Base-by-base conservation (phyloP, 2,888 invertebrate species). In the Tuberolachnus salignus region DNA sequence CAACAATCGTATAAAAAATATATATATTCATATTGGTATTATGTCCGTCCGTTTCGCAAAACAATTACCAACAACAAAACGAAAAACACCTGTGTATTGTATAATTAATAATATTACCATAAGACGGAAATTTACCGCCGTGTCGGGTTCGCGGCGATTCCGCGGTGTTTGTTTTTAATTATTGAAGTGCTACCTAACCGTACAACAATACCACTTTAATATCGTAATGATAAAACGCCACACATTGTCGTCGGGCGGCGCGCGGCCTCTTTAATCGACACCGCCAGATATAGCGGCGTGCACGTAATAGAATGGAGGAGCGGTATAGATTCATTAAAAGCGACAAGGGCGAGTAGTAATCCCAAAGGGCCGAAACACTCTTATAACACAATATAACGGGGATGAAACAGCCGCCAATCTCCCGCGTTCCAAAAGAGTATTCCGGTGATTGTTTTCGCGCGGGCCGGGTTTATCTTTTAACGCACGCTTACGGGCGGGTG, bases 291-390 rank as follows among this genome's bases (percentile, higher is more conserved):
- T 34, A 6, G 6, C 14, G 34, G 78, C n/a, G n/a, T n/a, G n/a
- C n/a, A n/a, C n/a, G n/a, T n/a, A n/a, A n/a, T n/a, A n/a, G n/a
- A n/a, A n/a, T n/a, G n/a, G n/a, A n/a, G n/a, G n/a, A n/a, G 6
- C 14, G 34, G 78, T 67, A 67, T 57, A 69, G 57, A 69, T 78
- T 78, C 67, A 59, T 78, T 67, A 78, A 78, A 42, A 67, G 59
- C 57, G 21, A 69, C 67, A 57, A 75, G 75, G 75, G 67, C 78
- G 78, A 67, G 34, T 6, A 6, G 59, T 69, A 67, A 49, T 78
- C 78, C 78, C 78, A 8, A 16, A 75, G 59, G 75, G 75, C 75
- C 67, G n/a, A 57, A 78, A 78, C 78, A 67, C 78, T 67, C 57
- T 67, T 34, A 4, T 78, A n/a, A n/a, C n/a, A n/a, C n/a, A n/a